Percentiles rank a stretch among this genome's conserved stretches.
These are phyloP conservation scores for Neocloeon triangulifer DNA, from an alignment of 1,140 invertebrate species.

Conservation along the genomic window DNA sequence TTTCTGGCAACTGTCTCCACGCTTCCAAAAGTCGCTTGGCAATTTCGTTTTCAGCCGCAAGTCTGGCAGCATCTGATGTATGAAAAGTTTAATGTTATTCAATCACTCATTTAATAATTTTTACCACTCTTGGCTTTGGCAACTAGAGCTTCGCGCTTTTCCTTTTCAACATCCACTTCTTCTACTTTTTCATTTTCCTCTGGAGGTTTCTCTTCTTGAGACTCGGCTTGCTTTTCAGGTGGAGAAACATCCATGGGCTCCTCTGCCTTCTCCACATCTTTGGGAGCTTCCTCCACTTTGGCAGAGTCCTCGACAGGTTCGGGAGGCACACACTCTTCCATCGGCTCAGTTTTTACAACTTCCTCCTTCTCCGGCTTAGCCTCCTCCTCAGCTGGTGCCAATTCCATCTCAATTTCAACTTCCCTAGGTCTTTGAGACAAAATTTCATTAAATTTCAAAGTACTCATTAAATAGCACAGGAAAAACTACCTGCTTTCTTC, in stretches of 20 bases:
- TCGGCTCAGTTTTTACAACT: background rate
- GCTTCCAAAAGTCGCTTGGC: slow-evolving; percentile 39
- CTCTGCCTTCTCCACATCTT: too few relatives aligned
- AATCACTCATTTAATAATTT: too few relatives aligned
- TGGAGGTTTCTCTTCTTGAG: too few relatives aligned
- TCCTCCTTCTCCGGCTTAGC: slow-evolving; percentile 3
- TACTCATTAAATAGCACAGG: slow-evolving; percentile 6
- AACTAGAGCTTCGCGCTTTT: slow-evolving; percentile 7
- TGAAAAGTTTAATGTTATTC: too few relatives aligned
- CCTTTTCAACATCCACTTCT: slow-evolving; percentile 11
- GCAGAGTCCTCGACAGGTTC: background rate
- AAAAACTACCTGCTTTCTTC: too few relatives aligned
- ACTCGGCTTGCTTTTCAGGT: too few relatives aligned
- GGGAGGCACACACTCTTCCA: background rate
- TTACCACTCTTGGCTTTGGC: too few relatives aligned
- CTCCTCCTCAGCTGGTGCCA: slow-evolving; percentile 8
- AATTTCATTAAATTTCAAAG: background rate
- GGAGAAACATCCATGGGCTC: too few relatives aligned
- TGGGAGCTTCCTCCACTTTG: too few relatives aligned
- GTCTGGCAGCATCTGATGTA: background rate
- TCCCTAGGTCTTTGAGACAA: background rate
- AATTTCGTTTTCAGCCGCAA: slow-evolving; percentile 17
- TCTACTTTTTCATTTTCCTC: slow-evolving; percentile 11
- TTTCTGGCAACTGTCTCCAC: slow-evolving; percentile 66
- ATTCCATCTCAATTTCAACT: background rate